Base-by-base conservation (phyloP, 2,797 vertebrate species). In the Acanthurus tractus region DNA sequence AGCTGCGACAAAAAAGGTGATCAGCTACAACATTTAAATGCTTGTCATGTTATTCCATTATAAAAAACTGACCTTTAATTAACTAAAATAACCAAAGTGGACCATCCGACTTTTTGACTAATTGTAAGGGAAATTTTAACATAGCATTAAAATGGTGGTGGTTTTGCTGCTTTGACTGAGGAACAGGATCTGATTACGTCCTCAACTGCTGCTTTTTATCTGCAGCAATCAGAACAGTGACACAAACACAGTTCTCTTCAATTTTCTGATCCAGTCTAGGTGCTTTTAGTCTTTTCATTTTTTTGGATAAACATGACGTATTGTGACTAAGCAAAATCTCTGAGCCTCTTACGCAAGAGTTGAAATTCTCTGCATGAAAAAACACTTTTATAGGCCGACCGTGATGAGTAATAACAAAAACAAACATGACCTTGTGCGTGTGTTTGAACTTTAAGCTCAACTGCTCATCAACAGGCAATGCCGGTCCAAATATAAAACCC, bases 401-500 rank as follows among this genome's bases (percentile, higher is more conserved):
- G 8, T 38, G 20, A 76, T 69, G 42, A 62, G 22, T 59, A 63
- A 81, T 15, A 76, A 46, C 7, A 59, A 64, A 64, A 3, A 58
- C 25, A 83, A 78, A 80, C 42, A 48, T 62, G 53, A 38, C 42
- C 18, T 53, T 56, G 48, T 54, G 42, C 54, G 56, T 73, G 29
- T 34, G n/a, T 65, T 18, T 58, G 38, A 68, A 63, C 15, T 17
- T 70, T 3, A 58, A 4, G 38, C 17, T 17, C 20, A 67, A 48
- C 63, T 58, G 52, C 49, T 59, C 53, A 23, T 42, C 49, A 65
- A 49, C 68, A 23, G 57, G 14, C 22, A 29, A 38, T 1, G 17
- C 29, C 55, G 3, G 10, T 79, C 52, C 83, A 81, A 84, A 91
- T 88, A 73, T 87, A 80, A 87, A 87, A 79, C 56, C 46, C 55